Evolutionary conservation across 2,888 invertebrate species (phyloP), one percentile per base, ranked within the genome.

Genomic region (Clostera curtula): DNA sequence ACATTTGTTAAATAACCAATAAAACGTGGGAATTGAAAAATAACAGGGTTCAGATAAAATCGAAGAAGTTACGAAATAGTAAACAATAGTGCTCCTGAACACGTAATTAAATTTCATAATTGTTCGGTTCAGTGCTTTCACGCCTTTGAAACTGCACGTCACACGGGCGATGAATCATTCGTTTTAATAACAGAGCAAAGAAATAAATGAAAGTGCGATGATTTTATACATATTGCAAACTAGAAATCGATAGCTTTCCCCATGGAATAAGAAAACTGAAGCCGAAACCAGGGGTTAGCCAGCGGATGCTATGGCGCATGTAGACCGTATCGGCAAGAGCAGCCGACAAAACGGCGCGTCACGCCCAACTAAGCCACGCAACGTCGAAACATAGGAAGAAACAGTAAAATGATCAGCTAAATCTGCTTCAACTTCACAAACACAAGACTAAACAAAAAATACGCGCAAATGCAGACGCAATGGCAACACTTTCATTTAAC

Each of bases 321-420:
- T 77, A 80, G 80, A 82, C 80, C 80, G 80, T 67, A 69, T 76
- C 76, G 68, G 60, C 66, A 71, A 71, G 67, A 69, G 64, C 60
- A 61, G 59, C 61, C 65, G 69, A 74, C 74, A 76, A 76, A 80
- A 74, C 70, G 69, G 57, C 55, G 59, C 68, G 72, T 80, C 71
- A 79, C 73, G 74, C 73, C 63, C 53, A 75, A 76, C 70, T 66
- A 68, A 66, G 45, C 63, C 65, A 71, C 68, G 70, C 70, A 66
- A 72, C 56, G 49, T 51, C 61, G 49, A 60, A 70, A 64, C 51
- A 50, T 54, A 55, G 63, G 49, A 58, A 54, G 44, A 63, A 57
- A 55, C 37, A 30, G 49, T 38, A 48, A 56, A 57, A 56, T 51
- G 42, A 53, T 51, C 52, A 55, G 56, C 49, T 34, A 62, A 60